Percentiles rank a stretch among this genome's conserved stretches.
Conservation (phyloP, 2,113 vertebrate species). For the Chaetodon auriga region DNA sequence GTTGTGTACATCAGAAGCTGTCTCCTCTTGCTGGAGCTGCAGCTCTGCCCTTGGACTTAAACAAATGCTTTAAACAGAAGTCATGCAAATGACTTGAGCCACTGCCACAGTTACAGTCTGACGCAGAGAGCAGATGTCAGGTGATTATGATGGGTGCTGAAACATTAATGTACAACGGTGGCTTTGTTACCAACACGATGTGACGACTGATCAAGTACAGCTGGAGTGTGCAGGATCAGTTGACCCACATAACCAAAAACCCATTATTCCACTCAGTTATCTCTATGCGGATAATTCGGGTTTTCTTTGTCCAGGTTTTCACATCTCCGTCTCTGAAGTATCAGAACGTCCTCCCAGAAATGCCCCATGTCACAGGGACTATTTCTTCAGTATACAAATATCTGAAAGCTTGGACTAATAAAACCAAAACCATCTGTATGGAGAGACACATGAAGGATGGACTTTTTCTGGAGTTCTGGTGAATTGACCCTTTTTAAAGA, state of each 20-base stretch:
- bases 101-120: neutral
- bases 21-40: neutral
- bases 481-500: neutral
- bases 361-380: neutral
- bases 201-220: neutral
- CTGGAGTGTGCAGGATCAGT: neutral
- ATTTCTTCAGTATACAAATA: neutral
- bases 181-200: neutral
- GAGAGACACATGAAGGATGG: neutral
- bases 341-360: neutral
- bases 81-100: conserved; percentile 34
- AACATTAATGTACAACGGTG: neutral
- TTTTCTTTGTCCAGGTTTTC: neutral
- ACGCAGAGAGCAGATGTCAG: no score
- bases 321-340: neutral
- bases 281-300: neutral
- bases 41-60: neutral
- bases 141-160: neutral
- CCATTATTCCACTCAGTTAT: neutral
- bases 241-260: neutral
- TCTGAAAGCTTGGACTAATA: neutral
- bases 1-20: neutral
- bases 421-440: neutral
- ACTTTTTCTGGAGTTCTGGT: neutral
- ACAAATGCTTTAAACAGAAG: conserved; percentile 12